phyloP scores from a whole-genome alignment of 2,888 invertebrate genomes.

The Ormyrus labotus region DNA sequence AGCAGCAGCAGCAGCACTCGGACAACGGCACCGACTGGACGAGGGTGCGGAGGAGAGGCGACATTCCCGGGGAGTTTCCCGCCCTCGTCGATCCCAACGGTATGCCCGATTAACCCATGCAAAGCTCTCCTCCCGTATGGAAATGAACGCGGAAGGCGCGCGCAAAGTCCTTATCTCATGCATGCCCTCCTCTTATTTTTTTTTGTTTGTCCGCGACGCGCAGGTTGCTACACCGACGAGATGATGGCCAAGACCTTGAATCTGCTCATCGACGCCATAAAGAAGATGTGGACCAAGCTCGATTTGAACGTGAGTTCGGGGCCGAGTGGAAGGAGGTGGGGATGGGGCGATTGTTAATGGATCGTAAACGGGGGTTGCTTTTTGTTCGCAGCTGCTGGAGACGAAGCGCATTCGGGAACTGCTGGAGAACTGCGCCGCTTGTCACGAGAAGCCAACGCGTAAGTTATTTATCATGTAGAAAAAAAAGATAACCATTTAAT shows the following conservation, averaged over 20 bases:
- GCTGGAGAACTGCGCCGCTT: slow-evolving; percentile 87
- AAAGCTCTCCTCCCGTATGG: neutral
- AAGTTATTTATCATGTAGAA: slow-evolving; percentile 43
- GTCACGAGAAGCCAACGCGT: slow-evolving; percentile 73
- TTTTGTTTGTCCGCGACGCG: no score
- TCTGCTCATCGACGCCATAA: slow-evolving; percentile 82
- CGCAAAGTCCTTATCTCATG: no score
- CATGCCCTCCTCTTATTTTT: no score
- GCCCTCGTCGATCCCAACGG: slow-evolving; percentile 55
- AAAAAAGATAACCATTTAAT: neutral
- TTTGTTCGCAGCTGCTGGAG: slow-evolving; percentile 77
- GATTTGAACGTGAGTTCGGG: slow-evolving; percentile 75
- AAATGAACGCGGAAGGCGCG: neutral
- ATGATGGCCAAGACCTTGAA: slow-evolving; percentile 82
- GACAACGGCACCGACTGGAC: slow-evolving; percentile 2
- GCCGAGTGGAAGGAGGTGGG: no score
- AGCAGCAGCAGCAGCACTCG: slow-evolving; percentile 34
- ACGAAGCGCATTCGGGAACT: slow-evolving; percentile 83
- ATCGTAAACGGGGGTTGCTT: slow-evolving; percentile 7
- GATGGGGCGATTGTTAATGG: neutral
- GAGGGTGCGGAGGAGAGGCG: slow-evolving; percentile 78
- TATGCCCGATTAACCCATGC: slow-evolving; percentile 7
- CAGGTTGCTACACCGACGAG: slow-evolving; percentile 75
- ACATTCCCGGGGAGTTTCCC: slow-evolving; percentile 75
- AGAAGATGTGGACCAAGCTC: slow-evolving; percentile 83